Base-by-base conservation (phyloP, 2,888 invertebrate genomes). In the Ceratothoa steindachneri region DNA sequence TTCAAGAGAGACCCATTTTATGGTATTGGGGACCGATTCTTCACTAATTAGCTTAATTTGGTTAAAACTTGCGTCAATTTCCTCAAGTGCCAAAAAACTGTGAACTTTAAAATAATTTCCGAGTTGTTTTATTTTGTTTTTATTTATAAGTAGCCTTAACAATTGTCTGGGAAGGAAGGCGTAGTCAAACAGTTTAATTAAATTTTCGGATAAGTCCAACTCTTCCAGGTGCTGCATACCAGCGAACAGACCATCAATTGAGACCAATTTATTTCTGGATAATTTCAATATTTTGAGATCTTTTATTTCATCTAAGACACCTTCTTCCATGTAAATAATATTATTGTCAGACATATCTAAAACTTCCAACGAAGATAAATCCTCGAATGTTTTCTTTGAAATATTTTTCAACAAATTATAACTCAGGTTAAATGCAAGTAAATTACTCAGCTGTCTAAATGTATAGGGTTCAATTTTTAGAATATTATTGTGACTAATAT, bases 91-190 rank as follows among this genome's bases (percentile, higher is more conserved):
- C 51, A 77, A 65, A 22, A 74, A 53, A 30, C 60, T 68, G 31
- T 77, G 77, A 12, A 77, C 74, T 65, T 77, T 74, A 51, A 64
- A 73, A 30, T 55, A 75, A 75, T 83, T 83, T 30, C 83, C 82
- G 51, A 85, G 74, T 31, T 81, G 79, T 64, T 82, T 81, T 28
- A 93, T 89, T 86, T 89, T 88, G 84, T 93, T 93, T 83, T 93
- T 90, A 83, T 91, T 91, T 87, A 92, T 90, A 84, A 92, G 92
- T 70, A 93, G 86, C 90, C 91, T 91, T 83, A 91, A 90, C 64
- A 93, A 87, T 82, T 89, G 90, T 0, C 87, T 84, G 15, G 92
- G 92, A 82, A 93, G 87, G 82, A 91, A 89, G 81, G 90, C 90
- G 82, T 91, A 92, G 85, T 93, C 92, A 84, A 92, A 91, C 89